Evolutionary conservation across 2,797 vertebrate species (phyloP).

Genomic region (Cetoscarus ocellatus): DNA sequence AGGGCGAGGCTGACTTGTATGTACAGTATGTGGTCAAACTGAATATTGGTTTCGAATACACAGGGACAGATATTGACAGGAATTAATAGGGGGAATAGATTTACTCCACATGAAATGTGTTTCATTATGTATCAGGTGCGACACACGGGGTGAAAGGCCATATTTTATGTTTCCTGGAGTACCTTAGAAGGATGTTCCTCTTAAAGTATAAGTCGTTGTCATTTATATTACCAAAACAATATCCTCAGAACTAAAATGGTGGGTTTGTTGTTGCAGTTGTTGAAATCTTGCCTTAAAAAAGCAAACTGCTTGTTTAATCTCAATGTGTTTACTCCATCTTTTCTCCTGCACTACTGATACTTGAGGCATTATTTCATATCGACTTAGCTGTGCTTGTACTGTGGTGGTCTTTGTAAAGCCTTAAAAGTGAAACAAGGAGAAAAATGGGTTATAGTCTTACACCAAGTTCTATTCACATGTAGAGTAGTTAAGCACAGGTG

Average conservation of each 20-base stretch:
- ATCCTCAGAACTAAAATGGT: too few relatives aligned
- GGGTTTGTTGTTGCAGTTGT: background rate
- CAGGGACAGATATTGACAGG: background rate
- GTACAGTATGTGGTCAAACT: background rate
- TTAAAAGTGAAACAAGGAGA: background rate
- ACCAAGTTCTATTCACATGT: too few relatives aligned
- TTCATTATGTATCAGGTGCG: background rate
- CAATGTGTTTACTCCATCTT: background rate
- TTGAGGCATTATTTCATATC: background rate
- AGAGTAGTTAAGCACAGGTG: too few relatives aligned
- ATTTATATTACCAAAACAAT: too few relatives aligned
- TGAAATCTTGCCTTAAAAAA: background rate
- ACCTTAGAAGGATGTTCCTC: too few relatives aligned
- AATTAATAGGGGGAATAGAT: background rate
- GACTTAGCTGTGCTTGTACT: background rate
- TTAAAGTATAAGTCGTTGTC: too few relatives aligned
- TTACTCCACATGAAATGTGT: too few relatives aligned
- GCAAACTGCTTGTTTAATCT: background rate
- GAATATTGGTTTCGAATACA: background rate
- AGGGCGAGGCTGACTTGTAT: constrained; percentile 15
- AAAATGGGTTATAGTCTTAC: too few relatives aligned
- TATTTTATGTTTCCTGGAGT: too few relatives aligned
- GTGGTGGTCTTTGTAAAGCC: background rate
- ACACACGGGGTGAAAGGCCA: too few relatives aligned
- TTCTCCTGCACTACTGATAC: constrained; percentile 7